These are phyloP conservation scores for Caranx melampygus DNA, from an alignment of 2,113 vertebrate species.

Conservation along the genomic window DNA sequence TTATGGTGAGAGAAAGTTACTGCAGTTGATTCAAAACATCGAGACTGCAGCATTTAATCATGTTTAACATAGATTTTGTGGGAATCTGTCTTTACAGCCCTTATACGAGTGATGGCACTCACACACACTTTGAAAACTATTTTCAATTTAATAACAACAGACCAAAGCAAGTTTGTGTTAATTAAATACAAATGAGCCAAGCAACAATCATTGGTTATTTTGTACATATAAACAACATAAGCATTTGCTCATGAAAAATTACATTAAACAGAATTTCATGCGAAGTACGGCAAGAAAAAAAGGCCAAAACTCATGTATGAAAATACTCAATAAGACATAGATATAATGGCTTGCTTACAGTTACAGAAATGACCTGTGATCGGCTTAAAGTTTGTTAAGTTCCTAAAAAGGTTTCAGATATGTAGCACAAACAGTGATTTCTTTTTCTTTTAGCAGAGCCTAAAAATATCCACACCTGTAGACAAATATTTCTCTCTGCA, in stretches of 20 bases:
- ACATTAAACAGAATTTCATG: neutral
- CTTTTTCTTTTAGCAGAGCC: neutral
- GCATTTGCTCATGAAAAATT: conserved; percentile 27
- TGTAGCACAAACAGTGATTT: neutral
- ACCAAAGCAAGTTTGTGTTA: conserved; percentile 23
- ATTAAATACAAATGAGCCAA: conserved; percentile 65
- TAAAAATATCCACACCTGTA: conserved; percentile 7
- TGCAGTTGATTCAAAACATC: neutral
- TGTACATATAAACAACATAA: conserved; percentile 75
- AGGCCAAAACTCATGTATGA: neutral
- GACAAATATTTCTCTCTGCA: conserved; percentile 13
- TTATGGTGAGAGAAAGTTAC: neutral
- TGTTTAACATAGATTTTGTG: neutral
- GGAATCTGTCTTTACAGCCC: neutral
- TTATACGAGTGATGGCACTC: neutral
- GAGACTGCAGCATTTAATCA: neutral
- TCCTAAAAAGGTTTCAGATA: conserved; percentile 29
- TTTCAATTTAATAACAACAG: conserved; percentile 63
- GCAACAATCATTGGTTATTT: conserved; percentile 50
- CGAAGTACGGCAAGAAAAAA: neutral
- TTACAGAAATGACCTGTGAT: neutral
- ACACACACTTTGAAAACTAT: conserved; percentile 10
- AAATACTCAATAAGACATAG: conserved; percentile 1
- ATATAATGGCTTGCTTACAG: neutral
- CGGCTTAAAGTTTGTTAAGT: neutral